A percentile compares a stretch with the other conserved stretches of the same genome.
Evolutionary conservation across 2,797 vertebrate genomes (phyloP).

Genomic region (Typhlichthys eigenmanni): DNA sequence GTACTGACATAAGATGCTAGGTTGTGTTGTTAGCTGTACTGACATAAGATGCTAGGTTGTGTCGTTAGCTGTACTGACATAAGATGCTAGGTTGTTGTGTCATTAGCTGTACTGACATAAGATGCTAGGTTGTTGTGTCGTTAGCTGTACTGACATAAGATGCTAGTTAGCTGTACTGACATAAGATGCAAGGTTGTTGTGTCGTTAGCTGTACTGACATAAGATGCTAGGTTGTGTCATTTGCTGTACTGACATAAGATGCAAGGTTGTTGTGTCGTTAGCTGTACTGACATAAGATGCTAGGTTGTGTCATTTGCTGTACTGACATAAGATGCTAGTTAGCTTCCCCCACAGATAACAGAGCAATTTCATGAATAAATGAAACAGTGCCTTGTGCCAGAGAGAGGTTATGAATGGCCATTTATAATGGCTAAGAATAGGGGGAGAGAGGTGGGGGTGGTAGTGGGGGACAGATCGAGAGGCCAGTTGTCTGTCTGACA

Average conservation of each 20-base stretch:
- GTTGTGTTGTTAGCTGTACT: not conserved
- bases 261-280: not conserved
- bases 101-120: too few relatives aligned
- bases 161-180: constrained; percentile 4
- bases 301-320: constrained; percentile 2
- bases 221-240: not conserved
- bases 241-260: constrained; percentile 5
- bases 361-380: constrained; percentile 63
- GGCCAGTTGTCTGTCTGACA: constrained; percentile 68
- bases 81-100: too few relatives aligned
- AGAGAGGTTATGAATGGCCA: constrained; percentile 68
- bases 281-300: not conserved
- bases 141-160: not conserved
- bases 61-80: constrained; percentile 12
- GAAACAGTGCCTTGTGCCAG: constrained; percentile 63
- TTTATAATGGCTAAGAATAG: constrained; percentile 71
- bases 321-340: constrained; percentile 12
- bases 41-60: not conserved
- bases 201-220: not conserved
- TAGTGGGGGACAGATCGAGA: constrained; percentile 51
- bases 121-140: too few relatives aligned
- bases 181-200: constrained; percentile 8
- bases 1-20: constrained; percentile 6
- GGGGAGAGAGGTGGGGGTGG: constrained; percentile 30
- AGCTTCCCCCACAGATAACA: constrained; percentile 33